phyloP scores from a whole-genome alignment of 2,797 vertebrate genomes.

The Nasua narica region DNA sequence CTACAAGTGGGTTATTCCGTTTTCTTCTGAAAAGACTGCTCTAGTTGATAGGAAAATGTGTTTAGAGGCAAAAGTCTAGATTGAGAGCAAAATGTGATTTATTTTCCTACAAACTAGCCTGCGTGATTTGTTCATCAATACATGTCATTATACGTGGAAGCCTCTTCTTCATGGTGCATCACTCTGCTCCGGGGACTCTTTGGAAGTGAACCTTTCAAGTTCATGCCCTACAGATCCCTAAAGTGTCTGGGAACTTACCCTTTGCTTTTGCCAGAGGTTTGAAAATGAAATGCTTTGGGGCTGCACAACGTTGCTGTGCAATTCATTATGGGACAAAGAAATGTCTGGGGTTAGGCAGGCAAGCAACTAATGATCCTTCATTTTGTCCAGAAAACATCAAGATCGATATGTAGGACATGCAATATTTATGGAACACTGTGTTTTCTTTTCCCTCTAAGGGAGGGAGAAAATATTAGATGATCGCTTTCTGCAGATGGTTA shows the following conservation, averaged over 20 bases:
- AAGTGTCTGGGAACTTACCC: constrained; percentile 59
- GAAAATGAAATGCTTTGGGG: constrained; percentile 60
- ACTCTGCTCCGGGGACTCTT: constrained; percentile 7
- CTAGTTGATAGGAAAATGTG: neutral
- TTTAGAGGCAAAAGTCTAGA: neutral
- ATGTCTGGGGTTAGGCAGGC: constrained; percentile 52
- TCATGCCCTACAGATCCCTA: constrained; percentile 33
- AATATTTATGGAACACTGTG: constrained; percentile 23
- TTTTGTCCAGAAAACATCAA: constrained; percentile 64
- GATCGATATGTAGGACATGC: constrained; percentile 56
- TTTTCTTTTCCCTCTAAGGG: constrained; percentile 11
- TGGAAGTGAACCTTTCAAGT: constrained; percentile 48
- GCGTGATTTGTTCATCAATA: neutral
- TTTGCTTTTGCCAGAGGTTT: constrained; percentile 49
- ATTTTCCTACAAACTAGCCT: neutral
- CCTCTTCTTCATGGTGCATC: neutral
- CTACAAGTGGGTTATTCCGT: neutral
- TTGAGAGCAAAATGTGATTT: constrained; percentile 24
- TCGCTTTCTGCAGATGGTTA: neutral
- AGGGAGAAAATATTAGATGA: neutral
- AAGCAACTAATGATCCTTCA: constrained; percentile 43
- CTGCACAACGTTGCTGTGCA: neutral
- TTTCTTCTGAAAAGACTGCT: constrained; percentile 17
- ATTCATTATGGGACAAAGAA: constrained; percentile 65
- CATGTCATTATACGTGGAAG: neutral